phyloP scores from a whole-genome alignment of 2,888 invertebrate species.

The Oscheius sp. region DNA sequence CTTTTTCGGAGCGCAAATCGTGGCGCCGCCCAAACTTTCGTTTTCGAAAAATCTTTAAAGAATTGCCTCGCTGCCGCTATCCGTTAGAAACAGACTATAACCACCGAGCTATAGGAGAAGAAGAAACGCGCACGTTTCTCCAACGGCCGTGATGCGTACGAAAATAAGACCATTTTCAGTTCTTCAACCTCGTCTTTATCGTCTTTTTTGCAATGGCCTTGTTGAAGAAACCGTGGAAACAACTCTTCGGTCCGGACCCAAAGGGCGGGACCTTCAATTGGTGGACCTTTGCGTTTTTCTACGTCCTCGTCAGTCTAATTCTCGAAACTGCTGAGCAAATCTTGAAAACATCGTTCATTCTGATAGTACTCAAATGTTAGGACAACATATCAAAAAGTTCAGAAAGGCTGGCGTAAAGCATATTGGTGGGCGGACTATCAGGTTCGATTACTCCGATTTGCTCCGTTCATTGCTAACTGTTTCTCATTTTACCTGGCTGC shows the following conservation, averaged over 20 bases:
- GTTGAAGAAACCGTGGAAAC: neutral
- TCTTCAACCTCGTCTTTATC: constrained; percentile 2
- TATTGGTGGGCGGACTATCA: neutral
- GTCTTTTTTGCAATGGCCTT: neutral
- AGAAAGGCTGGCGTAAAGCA: neutral
- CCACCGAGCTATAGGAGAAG: too few species aligned
- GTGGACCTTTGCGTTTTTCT: neutral
- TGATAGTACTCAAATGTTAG: neutral
- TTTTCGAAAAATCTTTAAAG: too few species aligned
- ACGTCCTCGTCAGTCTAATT: neutral
- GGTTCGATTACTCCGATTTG: neutral
- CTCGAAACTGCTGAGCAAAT: neutral
- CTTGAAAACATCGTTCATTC: neutral
- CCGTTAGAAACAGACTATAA: too few species aligned
- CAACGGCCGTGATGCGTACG: too few species aligned
- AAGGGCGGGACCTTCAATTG: neutral
- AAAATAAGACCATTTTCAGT: neutral
- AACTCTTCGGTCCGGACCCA: neutral
- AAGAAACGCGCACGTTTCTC: too few species aligned
- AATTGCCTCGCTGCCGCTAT: too few species aligned
- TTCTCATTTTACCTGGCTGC: neutral
- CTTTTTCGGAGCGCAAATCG: too few species aligned
- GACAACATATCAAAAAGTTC: neutral
- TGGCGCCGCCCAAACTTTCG: too few species aligned
- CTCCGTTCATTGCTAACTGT: neutral